Evolutionary conservation across 2,113 vertebrate genomes (phyloP).

Genomic region (Siniperca knerii): DNA sequence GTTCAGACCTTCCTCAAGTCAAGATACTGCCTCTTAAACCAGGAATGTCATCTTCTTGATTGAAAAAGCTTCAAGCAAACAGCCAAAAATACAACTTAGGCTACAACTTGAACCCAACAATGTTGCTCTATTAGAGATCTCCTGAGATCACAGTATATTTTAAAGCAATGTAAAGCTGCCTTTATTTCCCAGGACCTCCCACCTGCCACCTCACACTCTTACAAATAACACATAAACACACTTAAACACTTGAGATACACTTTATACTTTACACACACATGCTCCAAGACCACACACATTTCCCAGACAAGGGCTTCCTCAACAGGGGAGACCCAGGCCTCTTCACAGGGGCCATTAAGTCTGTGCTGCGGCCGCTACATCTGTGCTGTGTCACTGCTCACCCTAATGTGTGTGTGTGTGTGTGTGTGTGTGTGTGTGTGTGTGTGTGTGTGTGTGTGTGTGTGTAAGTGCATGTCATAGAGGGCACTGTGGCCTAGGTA

Average conservation of each 20-base stretch:
- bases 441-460: constrained; percentile 6
- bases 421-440: constrained; percentile 17
- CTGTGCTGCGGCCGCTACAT: constrained; percentile 35
- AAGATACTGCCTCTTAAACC: neutral
- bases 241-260: constrained; percentile 3
- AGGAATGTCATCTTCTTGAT: neutral
- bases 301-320: constrained; percentile 42
- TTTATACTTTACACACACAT: constrained; percentile 28
- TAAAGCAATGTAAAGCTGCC: neutral
- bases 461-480: constrained; percentile 24
- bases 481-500: constrained; percentile 42
- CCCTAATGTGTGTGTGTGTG: neutral
- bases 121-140: neutral
- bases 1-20: constrained; percentile 26
- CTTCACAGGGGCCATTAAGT: constrained; percentile 40
- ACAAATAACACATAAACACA: constrained; percentile 35
- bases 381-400: constrained; percentile 46
- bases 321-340: constrained; percentile 14
- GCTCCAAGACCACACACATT: constrained; percentile 48
- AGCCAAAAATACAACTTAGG: neutral
- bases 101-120: neutral
- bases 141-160: neutral
- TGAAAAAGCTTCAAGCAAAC: neutral
- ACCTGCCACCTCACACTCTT: neutral
- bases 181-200: constrained; percentile 11